Base-by-base conservation (phyloP, 23 tunicate genomes). In the Phallusia fumigata region DNA sequence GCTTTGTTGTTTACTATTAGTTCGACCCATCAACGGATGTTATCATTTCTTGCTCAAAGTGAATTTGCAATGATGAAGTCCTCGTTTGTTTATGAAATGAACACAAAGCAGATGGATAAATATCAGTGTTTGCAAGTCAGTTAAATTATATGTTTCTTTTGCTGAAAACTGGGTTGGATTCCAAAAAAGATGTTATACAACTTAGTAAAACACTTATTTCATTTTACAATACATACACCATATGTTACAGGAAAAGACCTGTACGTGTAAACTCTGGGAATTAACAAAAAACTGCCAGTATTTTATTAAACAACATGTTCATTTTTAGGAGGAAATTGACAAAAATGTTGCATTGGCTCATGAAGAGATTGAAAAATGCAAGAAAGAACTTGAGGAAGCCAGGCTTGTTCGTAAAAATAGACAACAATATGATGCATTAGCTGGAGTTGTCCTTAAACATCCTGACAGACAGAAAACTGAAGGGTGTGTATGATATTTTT, bases 11-110 rank as follows among this genome's bases (percentile, higher is more conserved):
- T 58, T 5, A 13, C 3, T 47, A 30, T 50, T 65, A 90, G 97
- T 26, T 74, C 88, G 12, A 84, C 88, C 0, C 92, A 84, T 73
- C 97, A 92, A 77, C 79, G 91, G 49, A 92, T 92, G 97, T 86
- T 92, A 10, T 92, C 91, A 32, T 76, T 87, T 65, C 78, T 92
- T 32, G 88, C 97, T 36, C 91, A 87, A 32, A 84, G 91, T 80
- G 97, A 92, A 81, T 87, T 80, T 76, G 91, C 97, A 51, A 87
- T 92, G 91, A 87, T 88, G 35, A 91, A 86, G 58, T 84, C 96
- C 18, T 76, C 96, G 0, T 80, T 86, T 79, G 90, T 91, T 19
- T 69, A 87, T 79, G 87, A 87, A 72, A 92, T 92, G 97, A 92
- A 92, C 58, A 80, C 45, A 65, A 64, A 84, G 44, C 97, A 92